Evolutionary conservation across 2,888 invertebrate genomes (phyloP).

Genomic region (Bursaphelenchus okinawaensis): DNA sequence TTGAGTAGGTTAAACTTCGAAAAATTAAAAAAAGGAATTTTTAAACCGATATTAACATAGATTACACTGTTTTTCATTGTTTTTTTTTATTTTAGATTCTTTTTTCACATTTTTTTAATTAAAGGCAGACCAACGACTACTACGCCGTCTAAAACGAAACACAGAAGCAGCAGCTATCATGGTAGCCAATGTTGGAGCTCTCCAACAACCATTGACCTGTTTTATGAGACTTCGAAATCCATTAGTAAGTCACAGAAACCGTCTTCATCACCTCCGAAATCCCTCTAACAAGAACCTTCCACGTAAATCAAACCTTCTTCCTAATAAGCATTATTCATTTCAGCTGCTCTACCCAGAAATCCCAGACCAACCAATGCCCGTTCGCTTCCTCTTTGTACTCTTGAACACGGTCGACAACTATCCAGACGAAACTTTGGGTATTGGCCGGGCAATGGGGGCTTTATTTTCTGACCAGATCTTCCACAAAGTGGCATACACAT

Average conservation of each 20-base stretch:
- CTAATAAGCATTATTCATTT: not conserved
- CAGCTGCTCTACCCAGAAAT: constrained; percentile 30
- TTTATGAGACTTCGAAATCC: constrained; percentile 34
- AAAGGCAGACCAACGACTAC: constrained; percentile 31
- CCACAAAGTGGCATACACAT: constrained; percentile 33
- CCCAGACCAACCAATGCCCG: constrained; percentile 57
- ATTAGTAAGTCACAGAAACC: too few relatives aligned
- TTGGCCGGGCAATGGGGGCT: constrained; percentile 59
- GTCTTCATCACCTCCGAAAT: constrained; percentile 6
- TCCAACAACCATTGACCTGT: constrained; percentile 30
- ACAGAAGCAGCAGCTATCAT: constrained; percentile 34
- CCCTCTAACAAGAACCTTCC: not conserved
- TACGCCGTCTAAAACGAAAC: constrained; percentile 27
- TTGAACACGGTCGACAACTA: constrained; percentile 57
- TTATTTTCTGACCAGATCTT: constrained; percentile 58
- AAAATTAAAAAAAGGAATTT: too few relatives aligned
- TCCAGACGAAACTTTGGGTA: constrained; percentile 37
- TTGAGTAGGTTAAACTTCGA: too few relatives aligned
- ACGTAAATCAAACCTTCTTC: not conserved
- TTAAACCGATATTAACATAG: too few relatives aligned
- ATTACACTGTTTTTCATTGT: too few relatives aligned
- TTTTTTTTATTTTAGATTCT: too few relatives aligned
- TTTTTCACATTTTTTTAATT: too few relatives aligned
- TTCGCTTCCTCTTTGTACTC: constrained; percentile 59
- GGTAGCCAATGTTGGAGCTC: constrained; percentile 33